These are phyloP conservation scores for Linnaemya vulpina DNA, from an alignment of 2,888 invertebrate species.

Conservation along the genomic window DNA sequence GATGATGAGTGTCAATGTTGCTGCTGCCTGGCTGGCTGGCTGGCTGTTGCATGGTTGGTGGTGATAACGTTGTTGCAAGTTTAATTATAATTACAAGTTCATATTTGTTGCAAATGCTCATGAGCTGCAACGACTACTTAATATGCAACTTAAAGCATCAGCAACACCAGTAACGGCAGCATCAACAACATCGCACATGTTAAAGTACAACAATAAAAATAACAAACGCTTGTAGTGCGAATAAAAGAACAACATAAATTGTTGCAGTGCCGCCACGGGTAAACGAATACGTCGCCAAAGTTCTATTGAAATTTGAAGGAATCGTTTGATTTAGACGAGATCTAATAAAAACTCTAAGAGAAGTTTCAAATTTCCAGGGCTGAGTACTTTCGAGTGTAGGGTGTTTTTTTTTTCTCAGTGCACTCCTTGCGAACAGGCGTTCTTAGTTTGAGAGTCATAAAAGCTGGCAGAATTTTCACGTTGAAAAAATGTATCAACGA, in stretches of 20 bases:
- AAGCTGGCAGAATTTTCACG: too few relatives aligned
- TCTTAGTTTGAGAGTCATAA: too few relatives aligned
- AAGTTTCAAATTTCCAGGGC: too few relatives aligned
- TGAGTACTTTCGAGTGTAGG: too few relatives aligned
- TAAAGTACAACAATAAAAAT: conserved; percentile 33
- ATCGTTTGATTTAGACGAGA: background rate
- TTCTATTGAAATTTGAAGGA: conserved; percentile 47
- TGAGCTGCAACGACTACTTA: conserved; percentile 55
- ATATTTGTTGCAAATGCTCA: conserved; percentile 59
- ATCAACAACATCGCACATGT: conserved; percentile 26
- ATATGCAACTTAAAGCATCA: conserved; percentile 60
- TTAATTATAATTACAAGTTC: conserved; percentile 63
- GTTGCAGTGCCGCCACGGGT: conserved; percentile 15
- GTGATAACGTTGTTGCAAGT: conserved; percentile 45
- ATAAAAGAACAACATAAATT: conserved; percentile 37
- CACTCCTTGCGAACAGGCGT: too few relatives aligned
- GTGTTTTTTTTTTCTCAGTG: too few relatives aligned
- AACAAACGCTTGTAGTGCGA: conserved; percentile 22
- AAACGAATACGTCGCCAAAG: conserved; percentile 19
- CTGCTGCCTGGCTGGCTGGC: background rate
- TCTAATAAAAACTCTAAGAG: too few relatives aligned
- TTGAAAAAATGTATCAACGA: too few relatives aligned
- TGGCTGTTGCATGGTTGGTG: background rate
- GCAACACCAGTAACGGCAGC: conserved; percentile 10
- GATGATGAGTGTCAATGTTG: background rate